Evolutionary conservation across 2,888 invertebrate species (phyloP), one percentile per base, ranked within the genome.

Genomic region (Scaptomyza cyrtandrae): DNA sequence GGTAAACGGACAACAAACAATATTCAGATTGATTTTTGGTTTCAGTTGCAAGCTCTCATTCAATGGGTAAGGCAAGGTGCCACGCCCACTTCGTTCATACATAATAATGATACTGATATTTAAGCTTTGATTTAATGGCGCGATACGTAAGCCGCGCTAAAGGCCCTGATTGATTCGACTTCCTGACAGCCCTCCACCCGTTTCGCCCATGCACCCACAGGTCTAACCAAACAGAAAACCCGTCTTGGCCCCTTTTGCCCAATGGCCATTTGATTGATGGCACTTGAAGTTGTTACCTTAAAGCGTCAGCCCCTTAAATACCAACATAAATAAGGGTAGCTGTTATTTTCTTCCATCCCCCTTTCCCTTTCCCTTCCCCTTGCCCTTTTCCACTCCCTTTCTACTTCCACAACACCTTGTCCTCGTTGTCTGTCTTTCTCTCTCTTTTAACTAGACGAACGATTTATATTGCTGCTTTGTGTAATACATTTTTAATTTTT

Each of bases 51-150:
- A 66, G 14, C 16, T 45, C 5, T 3, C 52, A 46, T 53, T 72
- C 68, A 63, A 59, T 78, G 16, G 39, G 1, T n/a, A 13, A n/a
- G 35, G 35, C 57, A 72, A 29, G 13, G 24, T n/a, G 50, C 37
- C 64, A 71, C 64, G 57, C 71, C 57, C 48, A 39, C 3, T 24
- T 24, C 3, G 24, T 24, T 24, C 24, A 24, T 24, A 24, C 24
- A 24, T 24, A 24, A 24, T 24, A 19, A 19, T n/a, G 3, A 24
- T 2, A 75, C 63, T 75, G 78, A 75, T 75, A 78, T 75, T 75
- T 75, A 75, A 75, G 75, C 75, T 68, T 62, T 77, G 75, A 77
- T 75, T 75, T 75, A 77, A 75, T 75, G 68, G 78, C 68, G 53
- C 56, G 73, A 75, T 75, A 75, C 59, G 63, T 24, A 55, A 67